Base-by-base conservation (phyloP, 2,888 invertebrate genomes). In the Plagodis dolabraria region DNA sequence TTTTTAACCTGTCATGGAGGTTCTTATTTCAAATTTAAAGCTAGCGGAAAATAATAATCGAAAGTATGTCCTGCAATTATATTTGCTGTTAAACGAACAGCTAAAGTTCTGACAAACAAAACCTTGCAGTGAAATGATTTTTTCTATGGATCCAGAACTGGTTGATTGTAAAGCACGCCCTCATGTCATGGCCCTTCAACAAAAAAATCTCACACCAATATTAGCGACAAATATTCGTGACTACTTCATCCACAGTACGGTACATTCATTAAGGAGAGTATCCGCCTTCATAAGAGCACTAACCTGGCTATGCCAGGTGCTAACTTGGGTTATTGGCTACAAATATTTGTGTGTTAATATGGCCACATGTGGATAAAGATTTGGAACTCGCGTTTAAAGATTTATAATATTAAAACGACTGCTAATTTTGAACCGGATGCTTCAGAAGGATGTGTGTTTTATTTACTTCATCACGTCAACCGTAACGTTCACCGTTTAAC, bases 171-270 rank as follows among this genome's bases (percentile, higher is more conserved):
- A 22, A 22, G 40, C 10, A 40, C 10, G 40, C 40, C 10, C 8
- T 40, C 10, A 7, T 10, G 40, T 10, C 40, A 10, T 40, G 10
- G 10, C 10, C 40, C 40, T 40, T 40, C 6, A 40, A 10, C 40
- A 6, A 40, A 40, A 2, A 40, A 40, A 40, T 8, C 40, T 10
- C 10, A 8, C 0, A 10, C 10, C 8, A 40, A 40, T 40, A 40
- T 10, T 8, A 6, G 8, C 7, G 33, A 40, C 50, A 57, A 61
- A 61, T 47, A 57, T n/a, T 57, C 57, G 61, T 61, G 61, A 51
- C 36, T 10, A 33, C 9, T 38, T 52, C 60, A 60, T 57, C 46
- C 35, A 40, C n/a, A 44, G 33, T 53, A 59, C 59, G 47, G 52
- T 43, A 50, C 53, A 50, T 50, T 47, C 12, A 47, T 61, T 61